Percentiles rank a stretch among this genome's conserved stretches.
Evolutionary conservation across 2,888 invertebrate species (phyloP).

Genomic region (Cerastis leucographa): DNA sequence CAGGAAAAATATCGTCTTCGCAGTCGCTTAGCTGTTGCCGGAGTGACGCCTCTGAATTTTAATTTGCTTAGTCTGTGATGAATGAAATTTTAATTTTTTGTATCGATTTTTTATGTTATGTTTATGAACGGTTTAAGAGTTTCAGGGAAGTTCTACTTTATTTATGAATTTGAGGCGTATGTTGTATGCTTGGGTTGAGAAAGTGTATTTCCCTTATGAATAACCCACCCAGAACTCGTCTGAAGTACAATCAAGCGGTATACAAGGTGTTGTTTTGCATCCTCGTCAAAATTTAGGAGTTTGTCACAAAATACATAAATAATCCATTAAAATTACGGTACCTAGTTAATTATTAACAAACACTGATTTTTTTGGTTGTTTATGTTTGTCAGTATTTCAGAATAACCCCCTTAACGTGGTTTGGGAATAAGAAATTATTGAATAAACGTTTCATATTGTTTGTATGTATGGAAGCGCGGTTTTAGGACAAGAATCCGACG

Average conservation of each 20-base stretch:
- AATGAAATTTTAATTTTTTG: conserved; percentile 44
- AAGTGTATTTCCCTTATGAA: conserved; percentile 23
- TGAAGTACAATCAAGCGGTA: not conserved
- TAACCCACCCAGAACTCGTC: not conserved
- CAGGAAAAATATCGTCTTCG: conserved; percentile 71
- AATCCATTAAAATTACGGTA: too few species aligned
- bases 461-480: too few species aligned
- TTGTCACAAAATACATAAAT: too few species aligned
- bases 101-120: conserved; percentile 27
- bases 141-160: conserved; percentile 12
- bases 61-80: conserved; percentile 57
- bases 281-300: too few species aligned
- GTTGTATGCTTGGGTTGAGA: not conserved
- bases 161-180: conserved; percentile 1
- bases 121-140: conserved; percentile 12
- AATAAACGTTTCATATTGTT: too few species aligned
- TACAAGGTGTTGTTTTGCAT: too few species aligned
- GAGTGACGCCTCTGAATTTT: conserved; percentile 67
- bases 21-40: conserved; percentile 56
- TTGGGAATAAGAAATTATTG: too few species aligned
- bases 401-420: too few species aligned
- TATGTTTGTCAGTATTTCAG: too few species aligned
- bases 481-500: too few species aligned
- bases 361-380: too few species aligned
- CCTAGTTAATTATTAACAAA: too few species aligned